Evolutionary conservation across 2,797 vertebrate species (phyloP), one percentile per base, ranked within the genome.

Genomic region (Notolabrus celidotus): DNA sequence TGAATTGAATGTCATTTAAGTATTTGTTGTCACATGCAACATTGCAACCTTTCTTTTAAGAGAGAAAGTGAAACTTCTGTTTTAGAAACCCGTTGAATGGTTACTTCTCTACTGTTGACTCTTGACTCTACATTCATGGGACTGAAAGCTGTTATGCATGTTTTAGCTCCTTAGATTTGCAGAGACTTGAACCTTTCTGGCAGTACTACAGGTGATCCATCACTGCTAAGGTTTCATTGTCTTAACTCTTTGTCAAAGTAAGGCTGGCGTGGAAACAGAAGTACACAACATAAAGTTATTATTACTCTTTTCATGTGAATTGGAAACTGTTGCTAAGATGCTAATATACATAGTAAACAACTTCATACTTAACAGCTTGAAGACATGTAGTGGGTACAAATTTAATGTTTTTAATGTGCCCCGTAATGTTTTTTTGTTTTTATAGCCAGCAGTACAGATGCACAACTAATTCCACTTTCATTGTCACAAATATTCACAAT

Each of bases 71-170:
- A 49, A 47, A 19, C 27, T 43, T 41, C 63, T 77, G 78, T 80
- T 70, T 68, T 80, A 80, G 77, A 60, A 75, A 78, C 67, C 54
- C 16, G 67, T 36, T 65, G 60, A 60, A 20, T 67, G 54, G 71
- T 72, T 50, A 77, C 72, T 23, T 52, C 71, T 54, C 4, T 31
- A 52, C 33, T 12, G 7, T 70, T 78, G 47, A n/a, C 16, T 29
- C 14, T 58, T 34, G 36, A 66, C 47, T 62, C 41, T 63, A 0
- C 15, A 3, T 62, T 56, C 39, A 55, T 58, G 56, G 27, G 41
- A 34, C 43, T 41, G 60, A 36, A 39, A 34, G 23, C 16, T 68
- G 50, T 46, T 69, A 49, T 67, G 46, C 67, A 54, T 63, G 56
- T 57, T 70, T 75, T 29, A 71, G 61, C 25, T 23, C 15, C 31